A percentile compares a stretch with the other conserved stretches of the same genome.
Evolutionary conservation across 2,888 invertebrate species (phyloP).

Genomic region (Rapana venosa): DNA sequence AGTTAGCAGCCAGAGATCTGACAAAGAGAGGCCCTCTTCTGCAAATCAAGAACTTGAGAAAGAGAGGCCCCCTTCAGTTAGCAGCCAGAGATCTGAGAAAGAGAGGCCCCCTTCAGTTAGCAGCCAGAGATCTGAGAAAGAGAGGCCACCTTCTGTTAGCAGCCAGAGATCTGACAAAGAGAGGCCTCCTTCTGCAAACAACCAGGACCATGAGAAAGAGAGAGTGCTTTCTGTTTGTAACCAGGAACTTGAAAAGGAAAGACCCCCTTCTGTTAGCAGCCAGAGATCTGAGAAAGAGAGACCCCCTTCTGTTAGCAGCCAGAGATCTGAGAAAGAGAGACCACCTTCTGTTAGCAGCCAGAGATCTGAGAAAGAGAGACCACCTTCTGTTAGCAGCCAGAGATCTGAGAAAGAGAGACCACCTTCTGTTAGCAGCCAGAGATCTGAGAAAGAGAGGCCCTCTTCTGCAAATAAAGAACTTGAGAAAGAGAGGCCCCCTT

Average conservation of each 20-base stretch:
- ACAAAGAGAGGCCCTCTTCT: not conserved
- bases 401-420: not conserved
- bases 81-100: not conserved
- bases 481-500: not conserved
- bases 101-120: not conserved
- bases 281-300: not conserved
- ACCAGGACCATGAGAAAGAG: not conserved
- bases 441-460: not conserved
- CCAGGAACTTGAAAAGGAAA: not conserved
- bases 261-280: not conserved
- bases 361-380: not conserved
- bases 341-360: not conserved
- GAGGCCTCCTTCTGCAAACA: not conserved
- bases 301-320: not conserved
- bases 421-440: not conserved
- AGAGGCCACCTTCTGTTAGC: conserved; percentile 4
- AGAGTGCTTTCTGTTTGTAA: not conserved
- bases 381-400: not conserved
- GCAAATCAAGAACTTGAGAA: not conserved
- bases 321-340: not conserved
- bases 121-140: conserved; percentile 1
- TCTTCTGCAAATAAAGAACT: not conserved
- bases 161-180: not conserved
- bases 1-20: conserved; percentile 1
- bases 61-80: not conserved